Percentiles rank a stretch among this genome's conserved stretches.
Conservation (phyloP, 2,113 vertebrate species). For the Leptobrachium leishanense region DNA sequence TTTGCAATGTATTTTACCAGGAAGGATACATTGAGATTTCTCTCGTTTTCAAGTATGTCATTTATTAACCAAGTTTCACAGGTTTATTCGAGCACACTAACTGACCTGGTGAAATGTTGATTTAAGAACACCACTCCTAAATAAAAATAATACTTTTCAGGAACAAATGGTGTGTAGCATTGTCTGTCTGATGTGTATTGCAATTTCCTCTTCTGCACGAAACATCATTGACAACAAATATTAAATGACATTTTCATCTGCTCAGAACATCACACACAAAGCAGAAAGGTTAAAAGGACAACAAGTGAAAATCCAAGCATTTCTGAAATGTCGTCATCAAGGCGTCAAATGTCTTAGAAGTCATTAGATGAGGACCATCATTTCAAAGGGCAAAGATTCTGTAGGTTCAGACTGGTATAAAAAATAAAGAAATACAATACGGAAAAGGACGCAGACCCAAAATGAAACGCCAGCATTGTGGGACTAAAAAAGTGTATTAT, state of each 20-base stretch:
- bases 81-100: too few relatives aligned
- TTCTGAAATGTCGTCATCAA: neutral
- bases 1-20: too few relatives aligned
- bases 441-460: neutral
- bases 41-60: too few relatives aligned
- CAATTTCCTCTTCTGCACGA: constrained; percentile 13
- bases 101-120: too few relatives aligned
- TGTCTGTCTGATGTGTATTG: neutral
- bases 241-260: constrained; percentile 22
- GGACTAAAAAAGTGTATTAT: neutral
- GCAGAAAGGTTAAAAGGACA: constrained; percentile 7
- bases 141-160: neutral
- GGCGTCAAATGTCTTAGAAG: constrained; percentile 17
- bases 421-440: neutral
- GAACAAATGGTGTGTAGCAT: neutral
- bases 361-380: constrained; percentile 8
- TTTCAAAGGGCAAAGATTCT: neutral
- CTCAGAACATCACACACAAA: constrained; percentile 10
- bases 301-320: neutral
- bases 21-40: too few relatives aligned
- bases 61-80: too few relatives aligned
- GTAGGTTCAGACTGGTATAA: neutral
- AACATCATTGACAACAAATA: constrained; percentile 3
- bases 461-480: neutral
- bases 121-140: too few relatives aligned